A percentile compares a stretch with the other conserved stretches of the same genome.
phyloP scores from a whole-genome alignment of 2,888 invertebrate species.

The Nineta flava region DNA sequence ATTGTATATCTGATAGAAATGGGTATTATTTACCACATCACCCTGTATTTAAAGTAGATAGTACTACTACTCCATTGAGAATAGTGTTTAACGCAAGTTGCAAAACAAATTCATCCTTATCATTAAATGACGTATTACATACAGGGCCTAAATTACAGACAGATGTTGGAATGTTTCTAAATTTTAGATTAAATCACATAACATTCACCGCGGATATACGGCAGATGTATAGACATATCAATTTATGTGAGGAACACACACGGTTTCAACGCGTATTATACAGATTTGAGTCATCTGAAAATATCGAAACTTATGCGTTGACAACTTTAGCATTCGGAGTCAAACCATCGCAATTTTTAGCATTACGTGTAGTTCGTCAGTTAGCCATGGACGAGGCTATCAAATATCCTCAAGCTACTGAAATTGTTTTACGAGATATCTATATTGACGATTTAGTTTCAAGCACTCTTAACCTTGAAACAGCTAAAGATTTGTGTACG shows the following conservation, averaged over 20 bases:
- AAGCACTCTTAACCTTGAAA: background rate
- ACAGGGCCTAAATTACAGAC: constrained; percentile 9
- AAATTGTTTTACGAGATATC: background rate
- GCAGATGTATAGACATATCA: constrained; percentile 10
- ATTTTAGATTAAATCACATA: constrained; percentile 7
- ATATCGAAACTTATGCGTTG: constrained; percentile 3
- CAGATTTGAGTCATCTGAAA: constrained; percentile 1
- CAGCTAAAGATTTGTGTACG: background rate
- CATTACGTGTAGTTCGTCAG: constrained; percentile 7
- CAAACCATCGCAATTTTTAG: constrained; percentile 8
- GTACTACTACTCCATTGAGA: constrained; percentile 2
- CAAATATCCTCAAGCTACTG: constrained; percentile 4
- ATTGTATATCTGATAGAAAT: background rate
- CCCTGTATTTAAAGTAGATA: background rate
- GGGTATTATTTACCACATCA: constrained; percentile 7
- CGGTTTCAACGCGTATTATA: constrained; percentile 8
- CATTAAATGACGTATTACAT: constrained; percentile 8
- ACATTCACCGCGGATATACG: constrained; percentile 10
- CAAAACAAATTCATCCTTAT: background rate
- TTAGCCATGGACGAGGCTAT: constrained; percentile 6
- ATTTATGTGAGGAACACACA: constrained; percentile 2
- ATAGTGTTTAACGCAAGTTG: no score
- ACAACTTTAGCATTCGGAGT: constrained; percentile 8
- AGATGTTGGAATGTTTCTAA: constrained; percentile 6
- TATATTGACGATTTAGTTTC: constrained; percentile 9